Evolutionary conservation across 1,140 invertebrate species (phyloP).

Genomic region (Sminthurinus signatus): DNA sequence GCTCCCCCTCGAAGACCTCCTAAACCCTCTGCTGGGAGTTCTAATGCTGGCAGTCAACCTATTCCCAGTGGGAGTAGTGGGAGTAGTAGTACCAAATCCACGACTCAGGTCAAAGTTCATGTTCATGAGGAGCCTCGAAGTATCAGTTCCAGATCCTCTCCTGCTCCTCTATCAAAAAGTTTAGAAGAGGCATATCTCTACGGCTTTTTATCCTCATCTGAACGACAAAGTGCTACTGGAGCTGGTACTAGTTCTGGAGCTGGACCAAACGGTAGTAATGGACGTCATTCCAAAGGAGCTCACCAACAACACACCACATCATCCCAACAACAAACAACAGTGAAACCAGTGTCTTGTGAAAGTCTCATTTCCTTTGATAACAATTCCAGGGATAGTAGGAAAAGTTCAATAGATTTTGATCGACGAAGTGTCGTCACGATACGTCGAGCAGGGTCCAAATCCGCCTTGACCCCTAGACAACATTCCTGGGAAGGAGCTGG

Average conservation of each 20-base stretch:
- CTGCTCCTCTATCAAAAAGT: constrained; percentile 29
- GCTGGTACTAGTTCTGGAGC: constrained; percentile 39
- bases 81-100: not conserved
- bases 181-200: constrained; percentile 38
- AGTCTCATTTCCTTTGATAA: constrained; percentile 36
- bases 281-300: not conserved
- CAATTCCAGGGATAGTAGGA: constrained; percentile 30
- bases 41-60: not conserved
- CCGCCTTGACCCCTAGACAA: constrained; percentile 31
- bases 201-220: constrained; percentile 26
- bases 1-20: constrained; percentile 28
- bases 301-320: not conserved
- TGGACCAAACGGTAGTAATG: constrained; percentile 40
- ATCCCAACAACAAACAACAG: not conserved
- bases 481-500: constrained; percentile 37
- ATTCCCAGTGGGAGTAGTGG: not conserved
- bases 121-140: constrained; percentile 47
- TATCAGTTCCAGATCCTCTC: constrained; percentile 29
- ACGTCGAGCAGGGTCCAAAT: constrained; percentile 34
- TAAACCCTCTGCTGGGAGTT: not conserved
- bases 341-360: constrained; percentile 33
- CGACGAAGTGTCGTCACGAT: constrained; percentile 37
- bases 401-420: constrained; percentile 40
- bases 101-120: constrained; percentile 49
- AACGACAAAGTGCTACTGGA: constrained; percentile 26